Conservation (phyloP, 2,888 invertebrate species). For the Drosophila niveifrons region DNA sequence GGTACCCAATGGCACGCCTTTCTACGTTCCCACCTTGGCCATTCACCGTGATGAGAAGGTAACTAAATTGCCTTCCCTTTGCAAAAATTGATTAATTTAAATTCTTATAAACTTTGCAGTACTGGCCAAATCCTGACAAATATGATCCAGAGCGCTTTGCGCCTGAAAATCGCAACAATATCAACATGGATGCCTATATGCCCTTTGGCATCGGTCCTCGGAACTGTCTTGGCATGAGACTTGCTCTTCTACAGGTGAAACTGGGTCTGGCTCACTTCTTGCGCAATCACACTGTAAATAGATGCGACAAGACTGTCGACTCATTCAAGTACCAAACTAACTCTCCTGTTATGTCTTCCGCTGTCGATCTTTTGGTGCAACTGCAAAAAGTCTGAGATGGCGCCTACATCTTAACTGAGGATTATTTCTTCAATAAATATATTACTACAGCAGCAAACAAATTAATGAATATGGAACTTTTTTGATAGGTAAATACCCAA, state of each 20-base stretch:
- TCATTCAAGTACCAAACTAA: background rate
- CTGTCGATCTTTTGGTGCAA: background rate
- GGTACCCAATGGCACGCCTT: background rate
- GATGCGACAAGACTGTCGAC: background rate
- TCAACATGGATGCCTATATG: slow-evolving; percentile 1
- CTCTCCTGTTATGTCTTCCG: background rate
- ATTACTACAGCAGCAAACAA: background rate
- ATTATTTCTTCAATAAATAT: background rate
- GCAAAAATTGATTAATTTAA: background rate
- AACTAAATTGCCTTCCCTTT: background rate
- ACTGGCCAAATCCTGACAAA: background rate
- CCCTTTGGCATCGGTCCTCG: background rate
- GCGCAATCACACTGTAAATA: background rate
- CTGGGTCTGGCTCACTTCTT: background rate
- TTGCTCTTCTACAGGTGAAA: background rate
- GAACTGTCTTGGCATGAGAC: background rate
- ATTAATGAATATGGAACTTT: background rate
- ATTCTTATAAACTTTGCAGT: background rate
- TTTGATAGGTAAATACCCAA: background rate
- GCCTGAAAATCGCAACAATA: background rate
- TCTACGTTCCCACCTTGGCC: background rate
- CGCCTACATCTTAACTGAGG: background rate
- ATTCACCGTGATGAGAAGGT: background rate
- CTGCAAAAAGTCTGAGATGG: background rate
- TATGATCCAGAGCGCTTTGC: background rate